Conservation (phyloP, 1,140 invertebrate genomes). For the Ceratina calcarata region DNA sequence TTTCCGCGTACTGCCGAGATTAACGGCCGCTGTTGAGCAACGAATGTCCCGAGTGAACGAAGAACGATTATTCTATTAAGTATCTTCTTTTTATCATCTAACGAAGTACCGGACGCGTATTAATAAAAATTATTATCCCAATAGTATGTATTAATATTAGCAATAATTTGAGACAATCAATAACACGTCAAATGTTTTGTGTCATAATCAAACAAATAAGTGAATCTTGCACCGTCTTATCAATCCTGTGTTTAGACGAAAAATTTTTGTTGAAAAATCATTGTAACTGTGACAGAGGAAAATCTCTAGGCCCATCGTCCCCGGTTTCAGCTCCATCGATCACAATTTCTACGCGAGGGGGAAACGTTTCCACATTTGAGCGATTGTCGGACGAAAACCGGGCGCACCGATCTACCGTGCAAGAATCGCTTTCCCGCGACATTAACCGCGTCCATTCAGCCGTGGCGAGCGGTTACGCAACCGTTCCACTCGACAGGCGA, state of each 20-base stretch:
- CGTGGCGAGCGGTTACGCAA: conserved; percentile 53
- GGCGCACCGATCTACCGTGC: conserved; percentile 28
- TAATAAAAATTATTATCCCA: too few relatives aligned
- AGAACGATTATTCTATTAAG: not conserved
- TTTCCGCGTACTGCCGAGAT: not conserved
- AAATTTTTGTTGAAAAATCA: too few relatives aligned
- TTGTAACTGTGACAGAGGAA: too few relatives aligned
- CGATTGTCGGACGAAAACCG: not conserved
- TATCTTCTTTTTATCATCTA: too few relatives aligned
- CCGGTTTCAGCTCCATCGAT: not conserved
- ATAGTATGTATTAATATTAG: too few relatives aligned
- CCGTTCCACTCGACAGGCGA: conserved; percentile 49
- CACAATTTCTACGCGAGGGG: not conserved
- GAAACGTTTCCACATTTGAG: not conserved
- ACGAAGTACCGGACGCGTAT: too few relatives aligned
- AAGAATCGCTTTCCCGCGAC: conserved; percentile 49
- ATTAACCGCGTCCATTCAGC: conserved; percentile 51
- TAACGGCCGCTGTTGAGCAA: not conserved
- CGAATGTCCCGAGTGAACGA: not conserved
- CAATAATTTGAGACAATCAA: too few relatives aligned
- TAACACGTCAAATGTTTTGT: too few relatives aligned
- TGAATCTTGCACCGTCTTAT: too few relatives aligned
- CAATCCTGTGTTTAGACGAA: too few relatives aligned
- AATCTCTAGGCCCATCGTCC: not conserved
- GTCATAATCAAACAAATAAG: too few relatives aligned